A percentile compares a stretch with the other conserved stretches of the same genome.
These are phyloP conservation scores for Eumeta japonica DNA, from an alignment of 1,140 invertebrate species.

Conservation along the genomic window DNA sequence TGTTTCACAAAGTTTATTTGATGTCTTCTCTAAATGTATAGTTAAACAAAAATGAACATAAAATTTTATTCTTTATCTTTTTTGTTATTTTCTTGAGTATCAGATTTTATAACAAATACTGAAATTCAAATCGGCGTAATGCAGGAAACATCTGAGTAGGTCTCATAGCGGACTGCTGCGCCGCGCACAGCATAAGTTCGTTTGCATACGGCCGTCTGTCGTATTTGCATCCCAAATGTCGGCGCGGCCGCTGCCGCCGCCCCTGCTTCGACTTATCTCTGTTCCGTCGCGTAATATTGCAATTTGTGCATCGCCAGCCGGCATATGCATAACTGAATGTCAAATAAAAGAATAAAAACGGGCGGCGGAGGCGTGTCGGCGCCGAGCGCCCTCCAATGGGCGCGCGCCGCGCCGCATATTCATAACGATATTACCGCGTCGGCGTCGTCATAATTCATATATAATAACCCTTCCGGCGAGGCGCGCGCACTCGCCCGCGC, in stretches of 20 bases:
- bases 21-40: no score
- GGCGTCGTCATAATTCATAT: slow-evolving; percentile 57
- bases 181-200: slow-evolving; percentile 53
- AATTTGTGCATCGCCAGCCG: slow-evolving; percentile 48
- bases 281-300: slow-evolving; percentile 50
- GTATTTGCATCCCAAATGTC: slow-evolving; percentile 56
- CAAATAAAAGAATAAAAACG: slow-evolving; percentile 53
- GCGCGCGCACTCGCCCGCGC: slow-evolving; percentile 23
- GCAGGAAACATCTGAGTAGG: slow-evolving; percentile 55
- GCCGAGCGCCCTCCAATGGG: slow-evolving; percentile 49
- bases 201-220: slow-evolving; percentile 51
- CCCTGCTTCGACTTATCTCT: slow-evolving; percentile 48
- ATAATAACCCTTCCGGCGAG: slow-evolving; percentile 55
- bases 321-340: slow-evolving; percentile 55
- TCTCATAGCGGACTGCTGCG: slow-evolving; percentile 48
- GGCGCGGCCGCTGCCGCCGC: slow-evolving; percentile 36
- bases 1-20: no score
- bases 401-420: slow-evolving; percentile 48
- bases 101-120: no score
- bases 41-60: no score
- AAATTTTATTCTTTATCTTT: no score
- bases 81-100: no score
- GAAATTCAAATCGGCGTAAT: slow-evolving; percentile 58
- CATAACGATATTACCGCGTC: slow-evolving; percentile 56
- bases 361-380: slow-evolving; percentile 51